Evolutionary conservation across 2,797 vertebrate genomes (phyloP).

Genomic region (Myiothlypis chrysogaster): DNA sequence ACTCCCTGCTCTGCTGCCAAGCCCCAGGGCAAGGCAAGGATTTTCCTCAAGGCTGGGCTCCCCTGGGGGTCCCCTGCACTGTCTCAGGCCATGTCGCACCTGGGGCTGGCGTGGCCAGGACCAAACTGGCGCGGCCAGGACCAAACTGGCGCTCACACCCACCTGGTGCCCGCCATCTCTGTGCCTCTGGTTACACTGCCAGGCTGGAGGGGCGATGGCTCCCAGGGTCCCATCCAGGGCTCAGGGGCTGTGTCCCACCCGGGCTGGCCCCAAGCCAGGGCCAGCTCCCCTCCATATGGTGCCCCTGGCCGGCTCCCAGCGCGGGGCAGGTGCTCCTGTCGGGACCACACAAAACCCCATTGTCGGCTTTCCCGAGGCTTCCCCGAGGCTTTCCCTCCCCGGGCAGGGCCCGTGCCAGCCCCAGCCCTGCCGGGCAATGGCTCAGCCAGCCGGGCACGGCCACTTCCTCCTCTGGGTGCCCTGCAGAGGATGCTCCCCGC

Average conservation of each 20-base stretch:
- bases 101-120: neutral
- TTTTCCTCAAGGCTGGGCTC: neutral
- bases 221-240: rapidly evolving
- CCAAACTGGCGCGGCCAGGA: neutral
- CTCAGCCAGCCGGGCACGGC: rapidly evolving
- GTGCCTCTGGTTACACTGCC: rapidly evolving
- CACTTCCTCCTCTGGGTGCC: too few relatives aligned
- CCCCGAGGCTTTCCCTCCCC: neutral
- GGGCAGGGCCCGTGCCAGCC: neutral
- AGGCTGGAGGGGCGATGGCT: neutral
- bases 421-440: neutral
- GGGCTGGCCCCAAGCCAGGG: neutral
- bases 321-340: neutral
- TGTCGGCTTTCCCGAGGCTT: neutral
- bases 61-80: neutral
- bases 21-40: neutral
- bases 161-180: neutral
- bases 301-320: neutral
- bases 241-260: neutral
- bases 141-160: neutral
- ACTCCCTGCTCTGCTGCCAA: neutral
- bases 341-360: neutral
- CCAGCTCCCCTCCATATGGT: neutral
- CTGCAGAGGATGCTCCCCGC: neutral
- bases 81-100: rapidly evolving